Evolutionary conservation across 2,797 vertebrate genomes (phyloP).

Genomic region (Enteromius argenteus): DNA sequence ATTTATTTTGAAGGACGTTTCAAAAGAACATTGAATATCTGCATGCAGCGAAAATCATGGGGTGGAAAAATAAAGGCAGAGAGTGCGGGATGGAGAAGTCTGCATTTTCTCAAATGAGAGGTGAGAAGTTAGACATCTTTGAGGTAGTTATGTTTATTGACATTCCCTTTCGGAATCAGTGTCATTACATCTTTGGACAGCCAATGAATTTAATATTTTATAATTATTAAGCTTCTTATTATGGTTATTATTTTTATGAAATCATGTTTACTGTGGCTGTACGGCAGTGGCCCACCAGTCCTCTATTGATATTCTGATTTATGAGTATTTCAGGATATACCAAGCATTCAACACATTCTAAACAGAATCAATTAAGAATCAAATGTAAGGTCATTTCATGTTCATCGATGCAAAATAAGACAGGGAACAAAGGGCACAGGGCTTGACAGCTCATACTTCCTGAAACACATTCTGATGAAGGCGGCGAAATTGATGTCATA

Average conservation of each 20-base stretch:
- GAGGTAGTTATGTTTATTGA: background rate
- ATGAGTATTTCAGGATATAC: no score
- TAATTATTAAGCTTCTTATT: background rate
- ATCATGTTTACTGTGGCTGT: background rate
- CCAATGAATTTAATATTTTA: background rate
- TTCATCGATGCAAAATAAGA: conserved; percentile 10
- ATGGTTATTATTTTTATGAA: background rate
- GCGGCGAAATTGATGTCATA: background rate
- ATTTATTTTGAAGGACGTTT: conserved; percentile 23
- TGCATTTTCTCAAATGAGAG: conserved; percentile 12
- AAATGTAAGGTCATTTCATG: background rate
- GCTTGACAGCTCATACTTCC: conserved; percentile 9
- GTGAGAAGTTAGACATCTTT: background rate
- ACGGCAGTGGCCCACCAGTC: background rate
- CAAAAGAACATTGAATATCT: background rate
- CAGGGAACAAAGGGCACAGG: background rate
- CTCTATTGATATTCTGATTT: background rate
- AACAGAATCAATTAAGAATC: background rate
- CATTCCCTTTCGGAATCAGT: background rate
- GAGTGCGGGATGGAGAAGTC: background rate
- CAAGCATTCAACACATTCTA: conserved; percentile 2
- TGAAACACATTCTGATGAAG: conserved; percentile 7
- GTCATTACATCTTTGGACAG: background rate
- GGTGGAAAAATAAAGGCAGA: background rate
- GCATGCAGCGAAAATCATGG: background rate